These are phyloP conservation scores for Pelodiscus sinensis DNA, from an alignment of 2,113 vertebrate species.

Conservation along the genomic window DNA sequence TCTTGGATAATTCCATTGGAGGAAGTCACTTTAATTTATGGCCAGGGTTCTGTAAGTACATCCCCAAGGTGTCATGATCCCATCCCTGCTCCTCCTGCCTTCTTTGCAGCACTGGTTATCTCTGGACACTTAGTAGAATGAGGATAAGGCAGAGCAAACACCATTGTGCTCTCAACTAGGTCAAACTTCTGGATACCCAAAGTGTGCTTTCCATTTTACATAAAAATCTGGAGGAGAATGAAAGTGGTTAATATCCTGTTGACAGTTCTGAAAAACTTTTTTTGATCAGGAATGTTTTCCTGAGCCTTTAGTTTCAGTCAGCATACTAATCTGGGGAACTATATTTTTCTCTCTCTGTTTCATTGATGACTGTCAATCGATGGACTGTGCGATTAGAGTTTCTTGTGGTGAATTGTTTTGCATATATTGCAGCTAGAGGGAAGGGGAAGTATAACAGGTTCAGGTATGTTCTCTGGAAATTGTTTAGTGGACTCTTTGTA, in stretches of 20 bases:
- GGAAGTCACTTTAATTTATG: not conserved
- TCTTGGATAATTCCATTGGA: not conserved
- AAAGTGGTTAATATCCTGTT: not conserved
- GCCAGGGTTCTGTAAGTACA: not conserved
- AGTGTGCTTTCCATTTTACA: not conserved
- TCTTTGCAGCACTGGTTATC: rapidly evolving
- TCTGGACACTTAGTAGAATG: rapidly evolving
- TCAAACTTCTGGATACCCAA: not conserved
- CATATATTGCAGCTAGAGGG: too few species aligned
- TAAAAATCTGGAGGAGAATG: not conserved
- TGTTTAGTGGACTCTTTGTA: not conserved
- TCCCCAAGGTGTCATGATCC: not conserved
- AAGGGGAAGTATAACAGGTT: not conserved
- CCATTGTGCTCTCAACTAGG: not conserved
- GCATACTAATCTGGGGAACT: not conserved
- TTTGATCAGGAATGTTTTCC: not conserved
- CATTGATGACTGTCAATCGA: not conserved
- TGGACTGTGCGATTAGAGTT: not conserved
- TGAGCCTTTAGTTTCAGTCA: not conserved
- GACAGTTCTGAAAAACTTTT: not conserved
- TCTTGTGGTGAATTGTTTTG: not conserved
- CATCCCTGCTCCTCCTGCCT: rapidly evolving
- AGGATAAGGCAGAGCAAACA: not conserved
- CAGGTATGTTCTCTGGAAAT: not conserved
- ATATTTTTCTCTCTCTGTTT: not conserved